Percentiles rank a stretch among this genome's conserved stretches.
Conservation (phyloP, 2,888 invertebrate species). For the Nephrotoma appendiculata region DNA sequence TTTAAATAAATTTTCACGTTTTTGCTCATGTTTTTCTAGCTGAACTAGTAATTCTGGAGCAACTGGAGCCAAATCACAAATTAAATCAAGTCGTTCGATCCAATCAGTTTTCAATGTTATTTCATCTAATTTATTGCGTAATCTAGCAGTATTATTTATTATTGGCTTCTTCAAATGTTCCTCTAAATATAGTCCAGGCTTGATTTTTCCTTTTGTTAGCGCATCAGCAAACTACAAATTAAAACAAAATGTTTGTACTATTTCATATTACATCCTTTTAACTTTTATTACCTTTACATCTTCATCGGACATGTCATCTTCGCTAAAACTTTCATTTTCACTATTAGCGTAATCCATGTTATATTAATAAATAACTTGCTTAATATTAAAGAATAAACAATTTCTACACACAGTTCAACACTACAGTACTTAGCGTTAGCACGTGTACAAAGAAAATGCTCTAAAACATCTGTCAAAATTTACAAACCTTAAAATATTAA, state of each 20-base stretch:
- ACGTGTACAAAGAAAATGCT: neutral
- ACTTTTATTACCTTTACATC: conserved; percentile 21
- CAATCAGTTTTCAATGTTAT: conserved; percentile 62
- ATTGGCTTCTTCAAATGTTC: conserved; percentile 40
- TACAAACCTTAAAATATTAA: neutral
- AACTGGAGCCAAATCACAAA: conserved; percentile 60
- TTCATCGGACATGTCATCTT: conserved; percentile 26
- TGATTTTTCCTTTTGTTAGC: conserved; percentile 67
- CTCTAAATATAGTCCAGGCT: conserved; percentile 70
- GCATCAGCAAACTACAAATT: conserved; percentile 70
- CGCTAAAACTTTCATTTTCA: conserved; percentile 14
- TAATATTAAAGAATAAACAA: too few relatives aligned
- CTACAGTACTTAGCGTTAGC: neutral
- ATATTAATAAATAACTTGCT: too few relatives aligned
- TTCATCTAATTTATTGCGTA: conserved; percentile 56
- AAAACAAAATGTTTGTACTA: neutral
- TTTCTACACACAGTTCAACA: neutral
- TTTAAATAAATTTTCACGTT: conserved; percentile 45
- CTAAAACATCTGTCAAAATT: neutral
- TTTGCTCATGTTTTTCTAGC: conserved; percentile 58
- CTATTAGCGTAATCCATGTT: conserved; percentile 11
- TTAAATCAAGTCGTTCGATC: conserved; percentile 72
- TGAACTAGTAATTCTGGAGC: conserved; percentile 73
- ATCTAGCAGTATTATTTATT: conserved; percentile 60
- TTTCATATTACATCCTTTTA: neutral